Conservation (phyloP, 2,113 vertebrate genomes). For the Solea senegalensis region DNA sequence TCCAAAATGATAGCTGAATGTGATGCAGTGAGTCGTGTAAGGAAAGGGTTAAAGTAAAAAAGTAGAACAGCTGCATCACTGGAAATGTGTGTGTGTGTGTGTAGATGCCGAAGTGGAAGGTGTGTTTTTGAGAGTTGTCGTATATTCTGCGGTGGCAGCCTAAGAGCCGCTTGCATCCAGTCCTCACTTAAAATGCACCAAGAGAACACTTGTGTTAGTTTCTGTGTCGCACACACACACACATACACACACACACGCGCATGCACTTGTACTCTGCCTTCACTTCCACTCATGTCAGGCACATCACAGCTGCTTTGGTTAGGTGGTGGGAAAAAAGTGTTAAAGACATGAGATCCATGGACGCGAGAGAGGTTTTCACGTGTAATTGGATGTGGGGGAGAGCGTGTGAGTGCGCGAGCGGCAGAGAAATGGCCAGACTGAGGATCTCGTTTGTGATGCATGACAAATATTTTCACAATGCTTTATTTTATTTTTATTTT, state of each 20-base stretch:
- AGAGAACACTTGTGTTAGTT: conserved; percentile 16
- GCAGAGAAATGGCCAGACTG: conserved; percentile 3
- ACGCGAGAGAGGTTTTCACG: neutral
- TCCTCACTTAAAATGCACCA: conserved; percentile 18
- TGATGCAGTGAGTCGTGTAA: too few species aligned
- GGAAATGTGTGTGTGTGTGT: neutral
- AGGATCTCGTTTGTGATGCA: conserved; percentile 40
- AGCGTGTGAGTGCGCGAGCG: neutral
- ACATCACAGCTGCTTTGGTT: conserved; percentile 17
- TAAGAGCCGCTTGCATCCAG: conserved; percentile 7
- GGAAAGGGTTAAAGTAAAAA: neutral
- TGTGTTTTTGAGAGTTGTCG: neutral
- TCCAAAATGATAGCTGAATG: too few species aligned
- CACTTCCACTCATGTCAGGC: neutral
- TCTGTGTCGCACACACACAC: conserved; percentile 2
- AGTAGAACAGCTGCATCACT: neutral
- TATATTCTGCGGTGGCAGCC: conserved; percentile 5
- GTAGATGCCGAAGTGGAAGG: neutral
- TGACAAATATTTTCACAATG: conserved; percentile 18
- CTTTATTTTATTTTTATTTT: too few species aligned
- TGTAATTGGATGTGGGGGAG: neutral
- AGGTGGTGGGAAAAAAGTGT: neutral
- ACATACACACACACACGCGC: neutral
- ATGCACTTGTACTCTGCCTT: neutral
- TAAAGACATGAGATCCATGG: neutral